Conservation (phyloP, 2,113 vertebrate genomes). For the Cavia aperea region DNA sequence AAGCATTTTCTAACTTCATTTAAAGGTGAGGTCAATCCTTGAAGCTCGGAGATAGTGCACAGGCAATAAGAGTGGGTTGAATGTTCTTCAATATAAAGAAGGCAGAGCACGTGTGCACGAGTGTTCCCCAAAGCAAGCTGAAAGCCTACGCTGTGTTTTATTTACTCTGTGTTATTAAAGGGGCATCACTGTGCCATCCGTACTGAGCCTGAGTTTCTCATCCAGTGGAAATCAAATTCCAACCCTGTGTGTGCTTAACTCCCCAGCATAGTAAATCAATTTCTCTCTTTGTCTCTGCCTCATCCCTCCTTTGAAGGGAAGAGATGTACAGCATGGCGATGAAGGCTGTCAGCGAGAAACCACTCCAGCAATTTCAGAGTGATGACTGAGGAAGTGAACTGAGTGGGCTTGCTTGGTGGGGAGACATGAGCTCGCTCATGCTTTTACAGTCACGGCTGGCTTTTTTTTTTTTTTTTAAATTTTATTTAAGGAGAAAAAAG, state of each 20-base stretch:
- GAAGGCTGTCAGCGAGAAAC: neutral
- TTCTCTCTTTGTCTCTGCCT: neutral
- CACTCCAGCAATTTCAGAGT: slow-evolving; percentile 4
- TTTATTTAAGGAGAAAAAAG: too few species aligned
- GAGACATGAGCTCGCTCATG: neutral
- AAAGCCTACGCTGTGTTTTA: slow-evolving; percentile 29
- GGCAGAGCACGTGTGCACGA: neutral
- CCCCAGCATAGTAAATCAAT: neutral
- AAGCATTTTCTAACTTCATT: neutral
- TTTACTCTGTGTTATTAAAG: slow-evolving; percentile 61
- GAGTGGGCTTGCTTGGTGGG: neutral
- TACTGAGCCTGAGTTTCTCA: slow-evolving; percentile 40
- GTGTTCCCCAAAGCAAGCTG: slow-evolving; percentile 28
- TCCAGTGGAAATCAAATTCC: slow-evolving; percentile 54
- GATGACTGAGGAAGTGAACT: slow-evolving; percentile 12
- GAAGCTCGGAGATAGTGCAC: neutral
- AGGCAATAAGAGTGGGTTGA: neutral
- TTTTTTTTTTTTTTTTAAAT: neutral
- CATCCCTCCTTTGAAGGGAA: neutral
- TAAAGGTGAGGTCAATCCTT: neutral
- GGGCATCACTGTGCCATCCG: neutral
- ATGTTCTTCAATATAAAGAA: neutral
- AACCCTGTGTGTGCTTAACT: slow-evolving; percentile 30
- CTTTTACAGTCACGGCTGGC: neutral
- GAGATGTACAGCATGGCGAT: neutral